Percentiles rank a stretch among this genome's conserved stretches.
These are phyloP conservation scores for Myiotriccus ornatus DNA, from an alignment of 2,797 vertebrate genomes.

Conservation along the genomic window DNA sequence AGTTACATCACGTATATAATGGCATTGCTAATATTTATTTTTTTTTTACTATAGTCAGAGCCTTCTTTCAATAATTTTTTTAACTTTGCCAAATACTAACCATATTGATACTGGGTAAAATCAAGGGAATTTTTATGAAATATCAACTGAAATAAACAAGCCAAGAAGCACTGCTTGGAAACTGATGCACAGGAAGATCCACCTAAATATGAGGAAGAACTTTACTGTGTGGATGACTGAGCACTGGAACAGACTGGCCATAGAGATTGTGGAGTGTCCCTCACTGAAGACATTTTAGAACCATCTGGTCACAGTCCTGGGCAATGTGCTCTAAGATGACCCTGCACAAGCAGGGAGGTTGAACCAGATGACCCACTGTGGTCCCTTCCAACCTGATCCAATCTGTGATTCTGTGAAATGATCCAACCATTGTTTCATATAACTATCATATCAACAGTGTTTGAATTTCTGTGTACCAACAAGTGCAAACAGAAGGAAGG, in stretches of 20 bases:
- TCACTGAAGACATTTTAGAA: background rate
- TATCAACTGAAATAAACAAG: background rate
- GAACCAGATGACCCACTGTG: background rate
- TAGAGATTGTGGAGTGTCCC: background rate
- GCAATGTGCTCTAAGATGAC: background rate
- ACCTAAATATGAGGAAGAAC: background rate
- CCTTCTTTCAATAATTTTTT: background rate
- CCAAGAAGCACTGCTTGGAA: background rate
- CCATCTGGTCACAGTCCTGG: background rate
- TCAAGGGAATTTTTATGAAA: background rate
- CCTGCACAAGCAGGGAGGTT: background rate
- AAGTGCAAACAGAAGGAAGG: background rate
- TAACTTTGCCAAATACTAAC: background rate
- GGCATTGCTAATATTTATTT: background rate
- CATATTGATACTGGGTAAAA: background rate
- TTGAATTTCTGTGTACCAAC: background rate
- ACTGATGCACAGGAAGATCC: background rate
- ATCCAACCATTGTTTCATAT: background rate
- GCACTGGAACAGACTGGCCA: background rate
- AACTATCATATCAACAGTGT: accelerated
- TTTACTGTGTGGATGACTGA: background rate
- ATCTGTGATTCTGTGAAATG: background rate
- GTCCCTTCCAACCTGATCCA: background rate
- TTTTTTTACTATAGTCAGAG: background rate
- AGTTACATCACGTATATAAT: accelerated